Conservation (phyloP, 1,140 invertebrate species). For the Polypedilum pembai region DNA sequence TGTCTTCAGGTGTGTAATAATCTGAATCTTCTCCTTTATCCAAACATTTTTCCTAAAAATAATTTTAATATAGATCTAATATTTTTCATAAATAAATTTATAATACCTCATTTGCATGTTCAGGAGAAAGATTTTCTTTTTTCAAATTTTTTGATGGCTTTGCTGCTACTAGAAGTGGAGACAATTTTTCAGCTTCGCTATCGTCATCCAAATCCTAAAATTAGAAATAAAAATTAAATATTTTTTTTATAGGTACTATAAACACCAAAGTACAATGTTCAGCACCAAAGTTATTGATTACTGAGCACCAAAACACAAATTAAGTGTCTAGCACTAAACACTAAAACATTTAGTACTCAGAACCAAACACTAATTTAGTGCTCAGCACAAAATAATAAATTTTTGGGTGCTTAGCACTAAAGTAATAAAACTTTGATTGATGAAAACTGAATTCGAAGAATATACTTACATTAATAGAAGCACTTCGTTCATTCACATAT, state of each 20-base stretch:
- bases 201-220: constrained; percentile 57
- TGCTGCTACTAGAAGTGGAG: constrained; percentile 58
- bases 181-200: constrained; percentile 71
- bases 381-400: no score
- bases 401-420: no score
- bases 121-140: constrained; percentile 39
- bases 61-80: constrained; percentile 37
- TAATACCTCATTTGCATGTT: constrained; percentile 45
- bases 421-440: no score
- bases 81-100: constrained; percentile 32
- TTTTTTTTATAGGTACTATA: no score
- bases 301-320: no score
- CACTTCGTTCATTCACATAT: constrained; percentile 51
- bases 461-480: constrained; percentile 32
- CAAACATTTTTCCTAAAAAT: constrained; percentile 32
- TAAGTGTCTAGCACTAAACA: no score
- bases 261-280: no score
- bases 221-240: no score
- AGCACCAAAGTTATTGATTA: no score
- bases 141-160: constrained; percentile 38
- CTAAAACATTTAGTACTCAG: constrained; percentile 33
- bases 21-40: constrained; percentile 31
- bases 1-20: constrained; percentile 40
- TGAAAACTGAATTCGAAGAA: no score
- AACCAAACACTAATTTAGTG: constrained; percentile 30